These are phyloP conservation scores for Clinocottus analis DNA, from an alignment of 2,113 vertebrate genomes.

Conservation along the genomic window DNA sequence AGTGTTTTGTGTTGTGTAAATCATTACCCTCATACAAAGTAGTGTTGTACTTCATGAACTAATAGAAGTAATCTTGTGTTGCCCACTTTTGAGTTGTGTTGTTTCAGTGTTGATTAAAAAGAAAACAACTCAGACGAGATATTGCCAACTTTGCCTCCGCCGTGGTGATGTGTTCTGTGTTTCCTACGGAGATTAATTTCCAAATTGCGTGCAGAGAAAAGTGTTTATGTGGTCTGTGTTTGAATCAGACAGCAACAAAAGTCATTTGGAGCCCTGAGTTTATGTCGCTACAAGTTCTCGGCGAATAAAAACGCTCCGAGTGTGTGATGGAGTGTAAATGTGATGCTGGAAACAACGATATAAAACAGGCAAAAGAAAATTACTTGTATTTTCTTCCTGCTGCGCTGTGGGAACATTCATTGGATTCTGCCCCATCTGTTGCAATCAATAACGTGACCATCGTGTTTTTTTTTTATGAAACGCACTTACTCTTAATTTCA, in stretches of 20 bases:
- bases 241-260: conserved; percentile 73
- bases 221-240: conserved; percentile 69
- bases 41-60: neutral
- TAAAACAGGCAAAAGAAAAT: conserved; percentile 93
- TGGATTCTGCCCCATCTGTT: conserved; percentile 98
- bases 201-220: conserved; percentile 56
- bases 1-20: neutral
- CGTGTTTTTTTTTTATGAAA: conserved; percentile 99
- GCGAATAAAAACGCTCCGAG: conserved; percentile 91
- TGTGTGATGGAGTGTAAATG: conserved; percentile 90
- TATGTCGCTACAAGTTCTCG: conserved; percentile 89
- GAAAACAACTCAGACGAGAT: neutral
- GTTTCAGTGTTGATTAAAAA: conserved; percentile 8
- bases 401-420: conserved; percentile 97
- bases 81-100: conserved; percentile 7
- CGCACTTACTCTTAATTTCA: conserved; percentile 99
- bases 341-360: conserved; percentile 87
- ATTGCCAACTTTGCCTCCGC: conserved; percentile 12
- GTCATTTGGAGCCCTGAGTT: conserved; percentile 84
- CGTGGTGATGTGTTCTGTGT: conserved; percentile 43
- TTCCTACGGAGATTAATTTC: conserved; percentile 67
- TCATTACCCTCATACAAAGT: neutral
- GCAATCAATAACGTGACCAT: conserved; percentile 99
- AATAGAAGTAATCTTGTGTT: conserved; percentile 5
- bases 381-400: conserved; percentile 99